These are phyloP conservation scores for Drosophila burlai DNA, from an alignment of 1,140 invertebrate genomes.

Conservation along the genomic window DNA sequence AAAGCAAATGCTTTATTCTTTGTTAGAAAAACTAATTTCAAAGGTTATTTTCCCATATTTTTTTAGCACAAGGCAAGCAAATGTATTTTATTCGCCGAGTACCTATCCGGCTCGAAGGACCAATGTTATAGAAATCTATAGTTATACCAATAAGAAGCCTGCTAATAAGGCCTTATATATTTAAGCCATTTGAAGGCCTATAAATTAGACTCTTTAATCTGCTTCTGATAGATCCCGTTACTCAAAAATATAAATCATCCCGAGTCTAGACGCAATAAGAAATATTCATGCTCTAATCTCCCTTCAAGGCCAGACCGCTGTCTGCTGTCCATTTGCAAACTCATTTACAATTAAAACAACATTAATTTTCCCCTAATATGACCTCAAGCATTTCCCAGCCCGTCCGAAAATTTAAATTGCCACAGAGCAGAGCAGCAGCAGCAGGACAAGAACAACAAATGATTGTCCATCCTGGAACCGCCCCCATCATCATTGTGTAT, in stretches of 20 bases:
- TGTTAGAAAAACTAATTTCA: neutral
- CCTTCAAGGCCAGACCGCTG: constrained; percentile 7
- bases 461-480: constrained; percentile 46
- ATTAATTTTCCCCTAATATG: constrained; percentile 79
- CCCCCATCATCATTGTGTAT: constrained; percentile 25
- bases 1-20: neutral
- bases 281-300: constrained; percentile 12
- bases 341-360: constrained; percentile 83
- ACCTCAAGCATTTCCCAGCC: constrained; percentile 71
- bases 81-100: too few relatives aligned
- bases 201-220: neutral
- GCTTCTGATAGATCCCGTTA: too few relatives aligned
- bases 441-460: constrained; percentile 45
- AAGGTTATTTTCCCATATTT: neutral
- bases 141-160: too few relatives aligned
- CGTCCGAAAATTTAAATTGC: constrained; percentile 67
- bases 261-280: constrained; percentile 48
- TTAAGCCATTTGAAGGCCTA: neutral
- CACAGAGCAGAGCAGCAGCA: constrained; percentile 5
- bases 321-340: constrained; percentile 60
- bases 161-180: neutral
- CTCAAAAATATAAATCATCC: constrained; percentile 20
- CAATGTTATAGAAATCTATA: neutral
- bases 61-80: too few relatives aligned
- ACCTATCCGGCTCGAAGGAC: neutral